phyloP scores from a whole-genome alignment of 2,888 invertebrate species.

The Dugesia japonica region DNA sequence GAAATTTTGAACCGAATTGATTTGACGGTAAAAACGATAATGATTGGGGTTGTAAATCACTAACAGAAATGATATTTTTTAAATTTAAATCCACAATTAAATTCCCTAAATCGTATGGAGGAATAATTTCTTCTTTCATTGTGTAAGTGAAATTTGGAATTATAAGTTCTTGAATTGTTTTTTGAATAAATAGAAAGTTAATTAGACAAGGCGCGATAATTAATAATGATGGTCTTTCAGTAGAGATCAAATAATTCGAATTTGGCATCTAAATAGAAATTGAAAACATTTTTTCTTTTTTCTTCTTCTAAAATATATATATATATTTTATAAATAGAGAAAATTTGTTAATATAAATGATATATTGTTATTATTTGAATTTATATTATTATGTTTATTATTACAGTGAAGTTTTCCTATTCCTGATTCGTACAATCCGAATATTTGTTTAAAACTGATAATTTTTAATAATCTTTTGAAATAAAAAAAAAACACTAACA shows the following conservation, averaged over 20 bases:
- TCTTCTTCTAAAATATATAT: no score
- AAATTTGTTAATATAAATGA: no score
- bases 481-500: no score
- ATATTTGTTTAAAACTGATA: no score
- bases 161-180: neutral
- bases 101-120: neutral
- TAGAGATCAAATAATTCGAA: neutral
- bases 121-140: neutral
- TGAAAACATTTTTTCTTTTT: no score
- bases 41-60: neutral
- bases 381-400: no score
- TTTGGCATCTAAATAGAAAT: conserved; percentile 6
- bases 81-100: neutral
- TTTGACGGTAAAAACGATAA: conserved; percentile 15
- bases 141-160: neutral
- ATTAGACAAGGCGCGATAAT: neutral
- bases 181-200: neutral
- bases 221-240: neutral
- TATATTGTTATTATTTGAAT: no score
- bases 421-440: no score
- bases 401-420: no score
- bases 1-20: conserved; percentile 1
- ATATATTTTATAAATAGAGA: no score
- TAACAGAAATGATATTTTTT: neutral
- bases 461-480: no score